A percentile compares a stretch with the other conserved stretches of the same genome.
These are phyloP conservation scores for Gymnoscopelus microlampas DNA, from an alignment of 2,797 vertebrate genomes.

Conservation along the genomic window DNA sequence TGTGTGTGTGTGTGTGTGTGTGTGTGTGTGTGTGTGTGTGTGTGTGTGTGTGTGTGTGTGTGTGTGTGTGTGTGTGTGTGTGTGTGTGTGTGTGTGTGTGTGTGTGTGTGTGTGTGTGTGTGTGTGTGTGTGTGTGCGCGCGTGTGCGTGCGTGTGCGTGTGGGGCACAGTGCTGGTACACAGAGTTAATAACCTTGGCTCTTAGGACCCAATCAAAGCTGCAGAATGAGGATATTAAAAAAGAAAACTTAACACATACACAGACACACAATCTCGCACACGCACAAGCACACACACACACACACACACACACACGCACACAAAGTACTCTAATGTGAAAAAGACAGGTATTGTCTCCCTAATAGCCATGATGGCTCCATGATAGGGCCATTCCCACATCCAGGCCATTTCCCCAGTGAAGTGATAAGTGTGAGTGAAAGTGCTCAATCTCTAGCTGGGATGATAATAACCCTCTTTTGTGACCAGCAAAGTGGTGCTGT, in stretches of 20 bases:
- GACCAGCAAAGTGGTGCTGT: neutral
- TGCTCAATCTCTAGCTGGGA: slow-evolving; percentile 15
- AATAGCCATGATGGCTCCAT: slow-evolving; percentile 21
- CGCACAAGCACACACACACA: slow-evolving; percentile 7
- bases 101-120: slow-evolving; percentile 4
- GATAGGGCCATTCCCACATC: slow-evolving; percentile 27
- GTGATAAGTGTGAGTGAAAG: slow-evolving; percentile 26
- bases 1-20: slow-evolving; percentile 6
- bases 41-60: neutral
- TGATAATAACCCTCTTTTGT: slow-evolving; percentile 20
- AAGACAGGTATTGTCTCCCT: slow-evolving; percentile 19
- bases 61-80: slow-evolving; percentile 4
- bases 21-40: slow-evolving; percentile 2
- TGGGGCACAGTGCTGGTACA: neutral
- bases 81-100: slow-evolving; percentile 17
- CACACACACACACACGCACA: slow-evolving; percentile 12
- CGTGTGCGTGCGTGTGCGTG: neutral
- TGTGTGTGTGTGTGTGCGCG: neutral
- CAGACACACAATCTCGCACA: neutral
- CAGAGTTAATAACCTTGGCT: slow-evolving; percentile 3
- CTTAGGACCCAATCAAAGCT: slow-evolving; percentile 5
- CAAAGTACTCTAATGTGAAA: neutral
- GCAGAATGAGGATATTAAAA: slow-evolving; percentile 4
- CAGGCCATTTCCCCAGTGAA: slow-evolving; percentile 27
- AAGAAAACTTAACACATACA: slow-evolving; percentile 1